Evolutionary conservation across 2,113 vertebrate species (phyloP), one percentile per base, ranked within the genome.

Genomic region (Pseudorhombus dupliciocellatus): DNA sequence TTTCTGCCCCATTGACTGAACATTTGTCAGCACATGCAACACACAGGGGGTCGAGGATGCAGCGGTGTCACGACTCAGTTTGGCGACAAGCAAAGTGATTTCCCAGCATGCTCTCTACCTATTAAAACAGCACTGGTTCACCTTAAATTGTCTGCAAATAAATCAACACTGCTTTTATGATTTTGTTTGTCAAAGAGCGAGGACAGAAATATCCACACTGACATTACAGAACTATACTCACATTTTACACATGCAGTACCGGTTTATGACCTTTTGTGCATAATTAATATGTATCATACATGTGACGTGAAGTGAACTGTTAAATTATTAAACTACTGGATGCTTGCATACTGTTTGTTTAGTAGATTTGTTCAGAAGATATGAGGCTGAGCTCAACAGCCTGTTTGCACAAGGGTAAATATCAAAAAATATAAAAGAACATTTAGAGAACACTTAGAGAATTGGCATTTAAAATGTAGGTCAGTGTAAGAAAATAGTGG

Each of bases 11-110:
- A 15, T 22, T 55, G 52, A n/a, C 54, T 66, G 65, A 75, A 54
- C 64, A 31, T 67, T 26, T 72, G 48, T 21, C 22, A 37, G 10
- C 25, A 22, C 10, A 5, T 73, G 21, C 21, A 25, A 15, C 58
- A 24, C 37, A 2, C 28, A 20, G 70, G 65, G 52, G 50, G 26
- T 70, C 44, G n/a, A 28, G 21, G 46, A 51, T 46, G 64, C 70
- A 72, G 76, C 79, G 75, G 76, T 53, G 62, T 77, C 52, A 40
- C 69, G 73, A 28, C 67, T 42, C 48, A 62, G 20, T 83, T 80
- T 78, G 66, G 68, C 44, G 40, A 37, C 64, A 6, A n/a, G 11
- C 70, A 26, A 73, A 79, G 66, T 56, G 51, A 77, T 53, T 61
- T 81, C 37, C 25, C 59, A 69, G 70, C 56, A 59, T 61, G 69